These are phyloP conservation scores for Hiodon alosoides DNA, from an alignment of 2,113 vertebrate species.

Conservation along the genomic window DNA sequence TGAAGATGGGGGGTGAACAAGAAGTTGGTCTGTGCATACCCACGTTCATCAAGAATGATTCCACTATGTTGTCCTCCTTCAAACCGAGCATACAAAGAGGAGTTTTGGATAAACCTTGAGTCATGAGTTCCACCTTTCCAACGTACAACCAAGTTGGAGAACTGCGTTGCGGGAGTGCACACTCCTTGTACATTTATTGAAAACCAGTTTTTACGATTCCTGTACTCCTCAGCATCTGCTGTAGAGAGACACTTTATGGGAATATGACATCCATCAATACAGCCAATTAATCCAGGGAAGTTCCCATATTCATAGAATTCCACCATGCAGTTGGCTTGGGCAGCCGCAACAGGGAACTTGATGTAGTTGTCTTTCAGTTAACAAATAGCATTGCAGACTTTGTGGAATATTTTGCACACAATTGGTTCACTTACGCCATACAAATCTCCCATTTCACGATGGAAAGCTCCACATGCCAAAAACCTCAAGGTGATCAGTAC, in stretches of 20 bases:
- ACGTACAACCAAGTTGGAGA: constrained; percentile 26
- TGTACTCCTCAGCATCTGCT: constrained; percentile 19
- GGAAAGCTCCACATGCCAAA: constrained; percentile 14
- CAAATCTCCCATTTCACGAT: constrained; percentile 3
- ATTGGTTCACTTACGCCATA: constrained; percentile 1
- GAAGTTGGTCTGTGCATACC: background rate
- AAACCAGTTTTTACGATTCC: constrained; percentile 8
- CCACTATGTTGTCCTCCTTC: background rate
- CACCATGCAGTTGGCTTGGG: background rate
- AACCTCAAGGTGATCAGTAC: constrained; percentile 8
- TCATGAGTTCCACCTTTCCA: constrained; percentile 4
- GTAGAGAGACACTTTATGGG: constrained; percentile 10
- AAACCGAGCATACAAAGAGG: no score
- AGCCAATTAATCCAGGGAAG: no score
- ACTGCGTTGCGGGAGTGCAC: constrained; percentile 14
- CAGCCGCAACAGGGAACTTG: background rate
- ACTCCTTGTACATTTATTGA: constrained; percentile 10
- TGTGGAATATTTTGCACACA: constrained; percentile 12
- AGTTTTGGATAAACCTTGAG: no score
- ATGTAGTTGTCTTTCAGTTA: background rate
- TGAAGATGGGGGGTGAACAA: no score
- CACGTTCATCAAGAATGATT: background rate
- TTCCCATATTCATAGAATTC: background rate
- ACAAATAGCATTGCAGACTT: background rate
- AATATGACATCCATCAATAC: background rate